Percentiles rank a stretch among this genome's conserved stretches.
These are phyloP conservation scores for Sisor rabdophorus DNA, from an alignment of 2,113 vertebrate species.

Conservation along the genomic window DNA sequence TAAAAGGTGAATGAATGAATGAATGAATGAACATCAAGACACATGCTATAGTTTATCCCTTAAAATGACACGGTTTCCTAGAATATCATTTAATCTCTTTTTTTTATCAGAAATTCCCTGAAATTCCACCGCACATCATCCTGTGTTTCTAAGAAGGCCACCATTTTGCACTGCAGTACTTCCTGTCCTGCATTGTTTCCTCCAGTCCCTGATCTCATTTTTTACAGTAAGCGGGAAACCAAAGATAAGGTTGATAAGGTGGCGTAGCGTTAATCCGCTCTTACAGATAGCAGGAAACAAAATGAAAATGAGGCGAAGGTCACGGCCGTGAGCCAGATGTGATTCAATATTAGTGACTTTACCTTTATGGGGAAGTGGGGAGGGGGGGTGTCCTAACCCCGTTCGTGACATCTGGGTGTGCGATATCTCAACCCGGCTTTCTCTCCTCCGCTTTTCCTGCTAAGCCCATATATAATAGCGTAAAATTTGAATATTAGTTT, in stretches of 20 bases:
- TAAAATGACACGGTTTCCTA: no score
- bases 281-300: slow-evolving; percentile 5
- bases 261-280: background rate
- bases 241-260: background rate
- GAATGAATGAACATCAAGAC: no score
- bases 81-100: no score
- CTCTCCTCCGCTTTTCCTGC: background rate
- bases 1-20: no score
- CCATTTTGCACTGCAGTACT: background rate
- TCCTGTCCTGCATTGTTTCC: slow-evolving; percentile 22
- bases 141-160: background rate
- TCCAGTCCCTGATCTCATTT: background rate
- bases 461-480: no score
- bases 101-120: background rate
- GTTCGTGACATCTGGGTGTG: background rate
- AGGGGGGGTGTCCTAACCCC: no score
- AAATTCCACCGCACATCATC: background rate
- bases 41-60: no score
- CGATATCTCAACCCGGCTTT: background rate
- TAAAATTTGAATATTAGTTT: no score
- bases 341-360: slow-evolving; percentile 12
- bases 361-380: no score
- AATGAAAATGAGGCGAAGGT: slow-evolving; percentile 8
- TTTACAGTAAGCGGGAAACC: background rate
- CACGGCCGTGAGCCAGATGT: background rate